Base-by-base conservation (phyloP, 1,140 invertebrate species). In the Oreohelix idahoensis region DNA sequence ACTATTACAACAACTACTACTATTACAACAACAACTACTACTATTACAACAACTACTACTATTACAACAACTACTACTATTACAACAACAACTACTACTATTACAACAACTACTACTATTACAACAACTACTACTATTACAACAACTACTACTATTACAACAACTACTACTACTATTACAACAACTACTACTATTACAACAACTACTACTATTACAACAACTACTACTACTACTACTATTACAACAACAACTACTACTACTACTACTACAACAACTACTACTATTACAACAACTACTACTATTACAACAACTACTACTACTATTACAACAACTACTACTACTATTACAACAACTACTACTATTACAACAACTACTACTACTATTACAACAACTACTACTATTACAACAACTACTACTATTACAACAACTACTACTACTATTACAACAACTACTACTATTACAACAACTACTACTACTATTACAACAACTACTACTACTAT, bases 161-260 rank as follows among this genome's bases (percentile, higher is more conserved):
- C 38, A 39, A 78, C 76, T 78, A 53, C 76, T 78, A 78, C 76
- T 78, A 78, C 76, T 53, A 53, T 45, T 78, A 63, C 77, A 38
- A 63, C 53, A 32, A 66, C 51, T 63, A 58, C 51, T 66, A 63
- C 49, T 63, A 39, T 23, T 58, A 79, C 53, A 8, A 26, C 45
- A 38, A 79, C 51, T 78, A 58, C 77, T 63, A 39, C 38, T 36
- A 58, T 53, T 63, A 63, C 63, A 66, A 39, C 39, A 66, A 79
- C 51, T 79, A 66, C 32, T 79, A 38, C 77, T 63, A 38, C 51
- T 35, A 63, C 38, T 58, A 63, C 77, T 39, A 74, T 36, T 39
- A 79, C 29, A 23, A 32, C 53, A 29, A 51, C 45, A 35, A 73
- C 76, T 53, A 53, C 45, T 78, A 53, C 45, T 53, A 78, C 45